These are phyloP conservation scores for Dicyrtomina minuta DNA, from an alignment of 2,888 invertebrate genomes.

Conservation along the genomic window DNA sequence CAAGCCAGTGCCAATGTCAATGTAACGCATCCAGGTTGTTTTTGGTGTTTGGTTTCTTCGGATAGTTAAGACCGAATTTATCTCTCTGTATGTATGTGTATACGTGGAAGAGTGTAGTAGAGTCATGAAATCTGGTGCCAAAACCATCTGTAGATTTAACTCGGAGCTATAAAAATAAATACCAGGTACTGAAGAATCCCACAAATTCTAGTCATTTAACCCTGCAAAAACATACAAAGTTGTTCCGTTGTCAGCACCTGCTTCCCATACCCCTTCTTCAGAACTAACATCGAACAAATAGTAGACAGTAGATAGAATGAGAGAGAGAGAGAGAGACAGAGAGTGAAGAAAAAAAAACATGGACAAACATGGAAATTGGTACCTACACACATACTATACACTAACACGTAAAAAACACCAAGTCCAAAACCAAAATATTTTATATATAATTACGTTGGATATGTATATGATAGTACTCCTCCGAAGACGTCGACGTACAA, in stretches of 20 bases:
- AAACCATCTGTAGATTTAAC: slow-evolving; percentile 33
- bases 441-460: too few species aligned
- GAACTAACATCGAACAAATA: background rate
- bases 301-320: too few species aligned
- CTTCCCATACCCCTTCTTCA: slow-evolving; percentile 1
- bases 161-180: slow-evolving; percentile 34
- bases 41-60: too few species aligned
- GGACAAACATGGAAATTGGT: background rate
- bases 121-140: slow-evolving; percentile 30
- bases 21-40: too few species aligned
- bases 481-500: too few species aligned
- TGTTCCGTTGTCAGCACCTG: slow-evolving; percentile 40
- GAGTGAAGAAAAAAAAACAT: slow-evolving; percentile 7
- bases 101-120: background rate
- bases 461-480: too few species aligned
- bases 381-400: background rate
- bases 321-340: too few species aligned
- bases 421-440: background rate
- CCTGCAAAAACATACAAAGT: slow-evolving; percentile 31
- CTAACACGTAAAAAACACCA: background rate
- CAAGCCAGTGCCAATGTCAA: too few species aligned
- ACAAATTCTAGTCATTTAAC: slow-evolving; percentile 28
- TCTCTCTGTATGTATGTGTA: background rate
- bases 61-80: slow-evolving; percentile 14
- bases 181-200: slow-evolving; percentile 31